These are phyloP conservation scores for Merops nubicus DNA, from an alignment of 2,113 vertebrate genomes.

Conservation along the genomic window DNA sequence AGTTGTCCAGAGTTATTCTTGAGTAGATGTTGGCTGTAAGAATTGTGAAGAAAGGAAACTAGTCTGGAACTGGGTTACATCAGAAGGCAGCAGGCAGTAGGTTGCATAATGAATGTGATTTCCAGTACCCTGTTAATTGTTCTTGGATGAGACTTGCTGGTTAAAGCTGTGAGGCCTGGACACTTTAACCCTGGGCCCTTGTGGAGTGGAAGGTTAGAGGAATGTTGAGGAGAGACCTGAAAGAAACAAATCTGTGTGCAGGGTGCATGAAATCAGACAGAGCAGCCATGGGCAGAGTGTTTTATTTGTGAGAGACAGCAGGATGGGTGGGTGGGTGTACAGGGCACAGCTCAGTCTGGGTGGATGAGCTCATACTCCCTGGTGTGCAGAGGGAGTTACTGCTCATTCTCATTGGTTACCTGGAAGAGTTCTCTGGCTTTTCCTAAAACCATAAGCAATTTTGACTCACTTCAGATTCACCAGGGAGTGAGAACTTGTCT, in stretches of 20 bases:
- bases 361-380: neutral
- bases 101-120: neutral
- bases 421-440: neutral
- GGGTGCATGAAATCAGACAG: neutral
- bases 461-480: neutral
- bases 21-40: neutral
- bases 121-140: neutral
- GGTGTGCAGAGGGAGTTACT: neutral
- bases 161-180: neutral
- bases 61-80: neutral
- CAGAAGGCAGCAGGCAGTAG: neutral
- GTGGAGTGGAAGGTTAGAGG: neutral
- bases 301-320: neutral
- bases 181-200: neutral
- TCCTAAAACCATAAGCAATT: neutral
- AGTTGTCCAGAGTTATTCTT: conserved; percentile 30
- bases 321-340: fast-evolving
- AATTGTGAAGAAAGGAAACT: neutral
- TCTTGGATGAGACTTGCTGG: neutral
- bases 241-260: neutral
- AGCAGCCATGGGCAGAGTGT: neutral
- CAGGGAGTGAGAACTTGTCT: neutral
- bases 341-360: neutral
- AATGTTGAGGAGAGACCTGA: neutral
- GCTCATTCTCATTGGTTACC: neutral